Percentiles rank a stretch among this genome's conserved stretches.
Conservation (phyloP, 2,113 vertebrate species). For the Psammodynastes pulverulentus region DNA sequence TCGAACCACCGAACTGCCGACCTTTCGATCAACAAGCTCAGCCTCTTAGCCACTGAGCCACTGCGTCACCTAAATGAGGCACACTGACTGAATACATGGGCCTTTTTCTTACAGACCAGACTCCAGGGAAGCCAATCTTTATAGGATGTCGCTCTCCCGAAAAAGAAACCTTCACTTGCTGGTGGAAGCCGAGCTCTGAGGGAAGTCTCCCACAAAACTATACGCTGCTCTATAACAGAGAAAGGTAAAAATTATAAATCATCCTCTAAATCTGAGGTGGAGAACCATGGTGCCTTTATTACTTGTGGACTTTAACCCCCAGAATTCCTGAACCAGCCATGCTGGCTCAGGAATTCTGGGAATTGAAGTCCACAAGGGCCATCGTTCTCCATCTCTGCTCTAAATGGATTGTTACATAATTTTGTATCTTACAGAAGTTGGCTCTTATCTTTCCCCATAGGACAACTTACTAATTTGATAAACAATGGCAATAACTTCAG, state of each 20-base stretch:
- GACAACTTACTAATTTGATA: background rate
- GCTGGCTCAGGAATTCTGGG: background rate
- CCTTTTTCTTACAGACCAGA: constrained; percentile 58
- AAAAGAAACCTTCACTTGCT: constrained; percentile 89
- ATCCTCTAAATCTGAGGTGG: background rate
- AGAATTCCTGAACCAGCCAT: background rate
- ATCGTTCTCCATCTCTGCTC: background rate
- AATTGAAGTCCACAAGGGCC: background rate
- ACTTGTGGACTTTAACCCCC: background rate
- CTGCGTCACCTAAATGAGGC: background rate
- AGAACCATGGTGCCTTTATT: background rate
- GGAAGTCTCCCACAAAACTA: constrained; percentile 79
- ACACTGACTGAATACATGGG: background rate
- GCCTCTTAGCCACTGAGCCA: too few species aligned
- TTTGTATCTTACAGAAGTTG: background rate
- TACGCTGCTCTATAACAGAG: constrained; percentile 76
- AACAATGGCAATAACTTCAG: background rate
- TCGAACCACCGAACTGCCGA: too few species aligned
- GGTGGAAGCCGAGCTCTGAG: constrained; percentile 80
- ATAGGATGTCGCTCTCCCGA: constrained; percentile 80
- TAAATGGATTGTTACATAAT: background rate
- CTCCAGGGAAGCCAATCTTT: constrained; percentile 75
- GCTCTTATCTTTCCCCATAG: background rate
- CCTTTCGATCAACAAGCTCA: too few species aligned
- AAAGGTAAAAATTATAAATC: constrained; percentile 72